phyloP scores from a whole-genome alignment of 2,888 invertebrate species.

The Cetonia aurata region DNA sequence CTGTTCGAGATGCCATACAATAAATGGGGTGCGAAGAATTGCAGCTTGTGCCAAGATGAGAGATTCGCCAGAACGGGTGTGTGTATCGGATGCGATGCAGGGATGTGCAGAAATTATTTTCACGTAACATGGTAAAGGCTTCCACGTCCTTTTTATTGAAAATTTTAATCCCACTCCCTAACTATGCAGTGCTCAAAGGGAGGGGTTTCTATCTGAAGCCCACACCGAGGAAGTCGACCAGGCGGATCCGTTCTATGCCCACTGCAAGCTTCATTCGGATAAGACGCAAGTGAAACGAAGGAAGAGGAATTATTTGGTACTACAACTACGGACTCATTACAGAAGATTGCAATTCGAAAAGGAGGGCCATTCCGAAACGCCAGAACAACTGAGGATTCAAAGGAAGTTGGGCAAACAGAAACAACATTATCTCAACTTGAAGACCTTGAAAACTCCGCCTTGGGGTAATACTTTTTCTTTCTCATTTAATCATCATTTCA shows the following conservation, averaged over 20 bases:
- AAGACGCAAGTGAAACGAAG: constrained; percentile 86
- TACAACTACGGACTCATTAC: constrained; percentile 84
- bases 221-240: constrained; percentile 91
- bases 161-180: too few species aligned
- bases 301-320: constrained; percentile 86
- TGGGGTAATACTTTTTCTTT: constrained; percentile 78
- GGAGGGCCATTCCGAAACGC: constrained; percentile 73
- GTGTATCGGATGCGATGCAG: constrained; percentile 97
- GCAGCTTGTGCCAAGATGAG: constrained; percentile 90
- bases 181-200: constrained; percentile 84
- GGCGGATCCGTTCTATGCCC: constrained; percentile 97
- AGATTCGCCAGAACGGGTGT: constrained; percentile 93
- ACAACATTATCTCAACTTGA: constrained; percentile 83
- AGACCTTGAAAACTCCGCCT: constrained; percentile 80
- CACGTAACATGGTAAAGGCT: constrained; percentile 91
- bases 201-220: constrained; percentile 93
- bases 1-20: constrained; percentile 98
- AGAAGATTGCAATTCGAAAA: constrained; percentile 73
- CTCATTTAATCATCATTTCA: constrained; percentile 25
- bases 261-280: constrained; percentile 95
- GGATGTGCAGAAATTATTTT: constrained; percentile 97
- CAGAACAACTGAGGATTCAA: constrained; percentile 81
- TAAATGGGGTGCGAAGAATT: constrained; percentile 95
- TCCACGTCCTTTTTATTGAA: too few species aligned
- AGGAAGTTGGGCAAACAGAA: constrained; percentile 87